These are phyloP conservation scores for Saccopteryx leptura DNA, from an alignment of 2,113 vertebrate genomes.

Conservation along the genomic window DNA sequence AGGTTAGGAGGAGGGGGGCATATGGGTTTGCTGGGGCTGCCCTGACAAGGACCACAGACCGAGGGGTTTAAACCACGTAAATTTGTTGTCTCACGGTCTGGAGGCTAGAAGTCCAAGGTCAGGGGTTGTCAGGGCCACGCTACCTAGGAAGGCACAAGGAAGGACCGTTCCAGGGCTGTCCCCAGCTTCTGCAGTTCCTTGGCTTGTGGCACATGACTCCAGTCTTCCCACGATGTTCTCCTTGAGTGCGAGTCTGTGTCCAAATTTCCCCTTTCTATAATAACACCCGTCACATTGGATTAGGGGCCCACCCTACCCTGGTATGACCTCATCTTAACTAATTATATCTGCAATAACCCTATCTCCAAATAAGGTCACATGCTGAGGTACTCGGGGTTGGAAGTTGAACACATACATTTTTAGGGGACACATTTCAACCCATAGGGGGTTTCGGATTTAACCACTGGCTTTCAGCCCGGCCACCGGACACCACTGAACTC, in stretches of 20 bases:
- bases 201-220: not conserved
- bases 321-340: not conserved
- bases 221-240: accelerated
- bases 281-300: accelerated
- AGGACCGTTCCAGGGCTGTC: not conserved
- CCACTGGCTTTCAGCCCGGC: not conserved
- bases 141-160: accelerated
- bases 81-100: accelerated
- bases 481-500: no score
- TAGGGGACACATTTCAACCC: no score
- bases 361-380: not conserved
- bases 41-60: accelerated
- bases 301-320: not conserved
- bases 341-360: no score
- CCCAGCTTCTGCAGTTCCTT: accelerated
- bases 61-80: accelerated
- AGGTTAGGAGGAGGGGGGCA: not conserved
- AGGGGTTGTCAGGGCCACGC: accelerated
- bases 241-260: not conserved
- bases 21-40: not conserved
- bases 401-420: not conserved
- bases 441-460: not conserved
- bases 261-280: not conserved
- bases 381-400: not conserved
- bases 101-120: not conserved